Evolutionary conservation across 2,888 invertebrate species (phyloP).

Genomic region (Neoitamus cyanurus): DNA sequence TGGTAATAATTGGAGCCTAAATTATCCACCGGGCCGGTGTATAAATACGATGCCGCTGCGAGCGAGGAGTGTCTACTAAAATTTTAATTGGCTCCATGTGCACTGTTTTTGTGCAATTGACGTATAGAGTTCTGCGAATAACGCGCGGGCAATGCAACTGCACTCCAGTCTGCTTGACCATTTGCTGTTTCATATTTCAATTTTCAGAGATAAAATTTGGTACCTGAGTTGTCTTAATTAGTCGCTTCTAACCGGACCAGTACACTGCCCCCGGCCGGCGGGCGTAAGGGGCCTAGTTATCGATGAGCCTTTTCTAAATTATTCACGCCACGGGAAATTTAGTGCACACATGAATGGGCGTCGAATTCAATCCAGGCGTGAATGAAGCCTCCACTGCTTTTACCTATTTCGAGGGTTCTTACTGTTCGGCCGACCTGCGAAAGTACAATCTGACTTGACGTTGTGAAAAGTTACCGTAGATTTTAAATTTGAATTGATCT

Average conservation of each 20-base stretch:
- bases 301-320: neutral
- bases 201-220: neutral
- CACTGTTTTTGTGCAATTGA: neutral
- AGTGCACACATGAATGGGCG: neutral
- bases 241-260: neutral
- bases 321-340: neutral
- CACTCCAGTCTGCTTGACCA: neutral
- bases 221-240: neutral
- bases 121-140: neutral
- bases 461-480: neutral
- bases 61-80: neutral
- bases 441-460: neutral
- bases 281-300: neutral
- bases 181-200: neutral
- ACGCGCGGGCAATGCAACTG: neutral
- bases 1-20: neutral
- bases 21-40: neutral
- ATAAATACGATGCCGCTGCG: neutral
- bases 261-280: neutral
- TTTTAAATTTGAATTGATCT: neutral
- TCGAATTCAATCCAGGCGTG: neutral
- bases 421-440: neutral
- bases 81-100: neutral
- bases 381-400: neutral
- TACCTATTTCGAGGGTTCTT: neutral